A percentile compares a stretch with the other conserved stretches of the same genome.
Evolutionary conservation across 1,140 invertebrate species (phyloP).

Genomic region (Delia radicum): DNA sequence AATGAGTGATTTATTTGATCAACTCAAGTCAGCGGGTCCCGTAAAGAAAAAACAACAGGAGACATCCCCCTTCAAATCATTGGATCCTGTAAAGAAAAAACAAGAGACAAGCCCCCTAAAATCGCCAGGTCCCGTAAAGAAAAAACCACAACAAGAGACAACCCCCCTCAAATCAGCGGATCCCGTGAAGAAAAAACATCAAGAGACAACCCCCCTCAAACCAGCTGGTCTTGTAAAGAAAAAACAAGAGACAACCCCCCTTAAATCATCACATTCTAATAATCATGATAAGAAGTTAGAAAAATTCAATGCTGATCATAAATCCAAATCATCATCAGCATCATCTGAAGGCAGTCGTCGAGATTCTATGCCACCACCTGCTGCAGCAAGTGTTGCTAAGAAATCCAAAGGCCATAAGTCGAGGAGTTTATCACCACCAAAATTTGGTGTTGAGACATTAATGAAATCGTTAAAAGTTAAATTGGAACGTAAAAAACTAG

Average conservation of each 20-base stretch:
- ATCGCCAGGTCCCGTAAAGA: background rate
- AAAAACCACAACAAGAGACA: background rate
- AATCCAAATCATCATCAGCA: background rate
- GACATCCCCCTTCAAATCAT: background rate
- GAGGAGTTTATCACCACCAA: constrained; percentile 27
- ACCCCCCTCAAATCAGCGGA: constrained; percentile 1
- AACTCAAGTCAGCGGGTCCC: constrained; percentile 10
- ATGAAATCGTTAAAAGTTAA: constrained; percentile 26
- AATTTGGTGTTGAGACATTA: background rate
- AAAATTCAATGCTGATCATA: background rate
- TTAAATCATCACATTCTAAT: background rate
- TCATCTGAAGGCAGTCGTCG: background rate
- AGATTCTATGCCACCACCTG: constrained; percentile 26
- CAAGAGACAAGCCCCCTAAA: background rate
- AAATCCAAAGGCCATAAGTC: constrained; percentile 6
- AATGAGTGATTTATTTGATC: constrained; percentile 25
- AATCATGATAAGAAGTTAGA: background rate
- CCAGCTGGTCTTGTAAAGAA: too few relatives aligned
- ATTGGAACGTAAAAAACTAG: constrained; percentile 24
- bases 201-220: background rate
- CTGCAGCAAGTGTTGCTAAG: background rate
- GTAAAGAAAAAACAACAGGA: background rate
- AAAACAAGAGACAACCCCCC: background rate
- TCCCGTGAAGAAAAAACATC: constrained; percentile 13
- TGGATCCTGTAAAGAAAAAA: too few relatives aligned